Evolutionary conservation across 2,888 invertebrate genomes (phyloP).

Genomic region (Phymatocera aterrima): DNA sequence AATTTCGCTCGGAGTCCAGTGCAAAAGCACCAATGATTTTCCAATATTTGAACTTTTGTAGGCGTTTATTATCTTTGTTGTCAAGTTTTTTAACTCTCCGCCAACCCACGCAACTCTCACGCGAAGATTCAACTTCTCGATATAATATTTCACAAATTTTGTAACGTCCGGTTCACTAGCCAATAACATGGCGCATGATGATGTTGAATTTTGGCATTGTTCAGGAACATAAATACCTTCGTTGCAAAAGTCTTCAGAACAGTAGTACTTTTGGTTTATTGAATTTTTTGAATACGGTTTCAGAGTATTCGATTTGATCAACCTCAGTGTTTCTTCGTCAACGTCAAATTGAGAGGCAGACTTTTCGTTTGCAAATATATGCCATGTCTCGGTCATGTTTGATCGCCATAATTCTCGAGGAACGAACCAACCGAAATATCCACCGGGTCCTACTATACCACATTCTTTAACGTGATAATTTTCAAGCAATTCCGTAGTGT

Average conservation of each 20-base stretch:
- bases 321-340: constrained; percentile 64
- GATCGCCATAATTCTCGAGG: constrained; percentile 72
- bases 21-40: constrained; percentile 79
- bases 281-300: constrained; percentile 58
- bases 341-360: constrained; percentile 76
- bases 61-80: constrained; percentile 69
- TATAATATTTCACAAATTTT: constrained; percentile 78
- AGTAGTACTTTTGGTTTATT: too few species aligned
- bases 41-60: constrained; percentile 58
- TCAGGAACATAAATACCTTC: constrained; percentile 79
- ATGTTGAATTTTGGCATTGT: constrained; percentile 72
- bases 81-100: constrained; percentile 75
- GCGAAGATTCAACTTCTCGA: constrained; percentile 78
- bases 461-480: constrained; percentile 75
- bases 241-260: constrained; percentile 75
- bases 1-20: constrained; percentile 82
- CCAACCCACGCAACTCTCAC: constrained; percentile 86
- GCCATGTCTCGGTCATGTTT: constrained; percentile 77
- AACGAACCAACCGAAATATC: constrained; percentile 82
- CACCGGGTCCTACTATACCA: constrained; percentile 77
- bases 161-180: constrained; percentile 76
- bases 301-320: constrained; percentile 66
- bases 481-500: constrained; percentile 74
- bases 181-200: constrained; percentile 73
- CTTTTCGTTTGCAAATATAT: constrained; percentile 75